Evolutionary conservation across 1,140 invertebrate species (phyloP).

Genomic region (Micrasema minimum): DNA sequence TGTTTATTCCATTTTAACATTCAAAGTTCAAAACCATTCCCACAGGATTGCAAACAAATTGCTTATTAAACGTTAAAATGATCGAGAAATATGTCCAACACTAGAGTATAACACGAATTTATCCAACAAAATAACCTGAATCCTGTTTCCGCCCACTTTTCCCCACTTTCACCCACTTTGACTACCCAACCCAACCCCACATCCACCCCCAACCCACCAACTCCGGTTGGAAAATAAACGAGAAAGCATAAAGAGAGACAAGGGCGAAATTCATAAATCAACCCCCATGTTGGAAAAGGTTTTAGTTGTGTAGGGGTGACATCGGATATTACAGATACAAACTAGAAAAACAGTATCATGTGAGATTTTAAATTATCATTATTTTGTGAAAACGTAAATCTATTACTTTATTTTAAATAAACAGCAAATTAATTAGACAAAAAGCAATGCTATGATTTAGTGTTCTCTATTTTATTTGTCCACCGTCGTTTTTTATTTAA

Average conservation of each 20-base stretch:
- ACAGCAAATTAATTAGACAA: background rate
- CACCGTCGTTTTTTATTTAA: too few species aligned
- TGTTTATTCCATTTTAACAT: too few species aligned
- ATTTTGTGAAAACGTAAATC: background rate
- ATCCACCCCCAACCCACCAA: background rate
- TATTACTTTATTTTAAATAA: background rate
- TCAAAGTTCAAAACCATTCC: slow-evolving; percentile 1
- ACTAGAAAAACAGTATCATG: slow-evolving; percentile 1
- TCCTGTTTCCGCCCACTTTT: background rate
- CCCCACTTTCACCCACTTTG: background rate
- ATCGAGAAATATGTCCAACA: slow-evolving; percentile 26
- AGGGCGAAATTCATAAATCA: slow-evolving; percentile 37
- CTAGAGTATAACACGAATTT: slow-evolving; percentile 28
- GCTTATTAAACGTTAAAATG: slow-evolving; percentile 36
- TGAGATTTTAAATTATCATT: slow-evolving; percentile 1
- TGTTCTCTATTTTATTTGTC: too few species aligned
- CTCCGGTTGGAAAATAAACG: slow-evolving; percentile 27
- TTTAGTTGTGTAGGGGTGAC: slow-evolving; percentile 1
- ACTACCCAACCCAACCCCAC: background rate
- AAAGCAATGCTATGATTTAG: background rate
- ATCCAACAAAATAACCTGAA: slow-evolving; percentile 39
- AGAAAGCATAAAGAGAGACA: slow-evolving; percentile 31
- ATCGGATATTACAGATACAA: slow-evolving; percentile 12
- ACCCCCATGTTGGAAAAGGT: slow-evolving; percentile 13
- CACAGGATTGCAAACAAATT: slow-evolving; percentile 29